phyloP scores from a whole-genome alignment of 64 coral and sea anemone genomes.

The Porites australiensis region DNA sequence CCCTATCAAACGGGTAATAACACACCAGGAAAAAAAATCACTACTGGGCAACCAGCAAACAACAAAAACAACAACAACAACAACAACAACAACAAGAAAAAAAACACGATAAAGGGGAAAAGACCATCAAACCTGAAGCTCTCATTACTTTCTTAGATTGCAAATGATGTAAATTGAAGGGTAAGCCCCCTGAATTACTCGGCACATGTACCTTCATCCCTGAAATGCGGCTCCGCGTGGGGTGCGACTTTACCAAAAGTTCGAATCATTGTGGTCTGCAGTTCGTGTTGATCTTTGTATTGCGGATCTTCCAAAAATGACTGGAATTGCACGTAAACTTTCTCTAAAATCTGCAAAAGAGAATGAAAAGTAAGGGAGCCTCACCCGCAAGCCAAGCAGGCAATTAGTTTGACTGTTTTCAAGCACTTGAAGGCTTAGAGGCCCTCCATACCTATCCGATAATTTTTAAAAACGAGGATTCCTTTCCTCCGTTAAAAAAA shows the following conservation, averaged over 20 bases:
- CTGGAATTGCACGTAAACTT: slow-evolving; percentile 97
- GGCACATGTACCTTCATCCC: slow-evolving; percentile 82
- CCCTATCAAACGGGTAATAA: neutral
- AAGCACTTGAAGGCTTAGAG: too few species aligned
- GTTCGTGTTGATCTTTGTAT: slow-evolving; percentile 96
- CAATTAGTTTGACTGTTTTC: too few species aligned
- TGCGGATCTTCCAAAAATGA: slow-evolving; percentile 94
- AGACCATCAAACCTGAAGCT: too few species aligned
- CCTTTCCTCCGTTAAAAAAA: too few species aligned
- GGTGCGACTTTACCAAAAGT: slow-evolving; percentile 97
- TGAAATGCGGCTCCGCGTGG: slow-evolving; percentile 94
- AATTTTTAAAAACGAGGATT: too few species aligned
- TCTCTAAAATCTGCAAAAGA: slow-evolving; percentile 87
- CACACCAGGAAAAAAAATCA: neutral
- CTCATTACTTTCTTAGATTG: neutral
- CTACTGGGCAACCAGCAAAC: too few species aligned
- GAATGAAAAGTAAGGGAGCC: neutral
- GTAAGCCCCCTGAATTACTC: neutral
- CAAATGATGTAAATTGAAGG: neutral
- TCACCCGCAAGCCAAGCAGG: too few species aligned
- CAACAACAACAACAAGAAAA: too few species aligned
- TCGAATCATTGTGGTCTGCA: slow-evolving; percentile 92
- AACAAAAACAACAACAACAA: too few species aligned
- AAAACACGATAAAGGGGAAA: neutral
- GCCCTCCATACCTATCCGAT: too few species aligned